Evolutionary conservation across 1,140 invertebrate species (phyloP).

Genomic region (Scylla paramamosain): DNA sequence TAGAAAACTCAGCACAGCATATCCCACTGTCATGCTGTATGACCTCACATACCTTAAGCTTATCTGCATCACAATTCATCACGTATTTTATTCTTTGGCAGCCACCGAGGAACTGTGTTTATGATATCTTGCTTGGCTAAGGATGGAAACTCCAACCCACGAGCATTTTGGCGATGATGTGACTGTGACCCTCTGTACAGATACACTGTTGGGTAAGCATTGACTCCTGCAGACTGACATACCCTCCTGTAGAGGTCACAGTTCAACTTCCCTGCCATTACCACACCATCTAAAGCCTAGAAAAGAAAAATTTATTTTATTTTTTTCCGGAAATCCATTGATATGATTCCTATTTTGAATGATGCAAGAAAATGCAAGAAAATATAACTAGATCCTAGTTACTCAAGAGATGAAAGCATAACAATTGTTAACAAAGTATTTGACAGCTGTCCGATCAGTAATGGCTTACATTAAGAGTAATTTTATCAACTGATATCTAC

Average conservation of each 20-base stretch:
- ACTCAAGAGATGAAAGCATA: not conserved
- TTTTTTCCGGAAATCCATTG: too few relatives aligned
- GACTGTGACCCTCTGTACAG: slow-evolving; percentile 14
- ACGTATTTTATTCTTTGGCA: slow-evolving; percentile 5
- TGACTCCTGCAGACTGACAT: not conserved
- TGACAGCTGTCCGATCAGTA: not conserved
- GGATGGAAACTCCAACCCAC: not conserved
- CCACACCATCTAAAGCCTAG: slow-evolving; percentile 21
- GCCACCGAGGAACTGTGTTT: not conserved
- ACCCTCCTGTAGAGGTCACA: not conserved
- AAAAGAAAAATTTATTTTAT: not conserved
- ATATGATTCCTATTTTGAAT: not conserved
- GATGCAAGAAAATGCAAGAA: not conserved
- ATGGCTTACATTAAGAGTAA: too few relatives aligned
- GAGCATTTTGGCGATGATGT: not conserved
- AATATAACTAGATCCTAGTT: not conserved
- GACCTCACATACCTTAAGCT: not conserved
- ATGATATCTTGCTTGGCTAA: slow-evolving; percentile 24
- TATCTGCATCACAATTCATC: slow-evolving; percentile 51
- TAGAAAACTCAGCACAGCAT: too few relatives aligned
- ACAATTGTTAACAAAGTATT: not conserved
- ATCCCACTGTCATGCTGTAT: not conserved
- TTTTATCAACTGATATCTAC: too few relatives aligned
- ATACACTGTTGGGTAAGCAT: slow-evolving; percentile 29
- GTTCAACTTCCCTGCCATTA: slow-evolving; percentile 35